Evolutionary conservation across 2,113 vertebrate species (phyloP).

Genomic region (Amblyornis subalaris): DNA sequence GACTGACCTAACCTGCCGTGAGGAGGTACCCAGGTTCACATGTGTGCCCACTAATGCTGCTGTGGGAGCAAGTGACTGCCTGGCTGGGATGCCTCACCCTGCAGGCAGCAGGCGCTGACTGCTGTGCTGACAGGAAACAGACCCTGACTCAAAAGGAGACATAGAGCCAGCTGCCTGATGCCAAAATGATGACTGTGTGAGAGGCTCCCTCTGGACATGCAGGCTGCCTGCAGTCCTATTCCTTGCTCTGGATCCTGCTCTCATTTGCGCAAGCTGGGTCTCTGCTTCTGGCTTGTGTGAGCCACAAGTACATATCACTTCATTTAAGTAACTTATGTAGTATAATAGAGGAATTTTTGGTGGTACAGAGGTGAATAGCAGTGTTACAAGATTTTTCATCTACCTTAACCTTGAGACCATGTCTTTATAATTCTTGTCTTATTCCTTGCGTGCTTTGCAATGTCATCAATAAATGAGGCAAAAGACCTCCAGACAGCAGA

Average conservation of each 20-base stretch:
- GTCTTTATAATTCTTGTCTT: background rate
- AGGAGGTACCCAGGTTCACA: background rate
- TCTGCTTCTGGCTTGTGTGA: background rate
- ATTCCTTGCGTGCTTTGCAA: background rate
- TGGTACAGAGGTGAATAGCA: background rate
- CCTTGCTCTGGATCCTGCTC: background rate
- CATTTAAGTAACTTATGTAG: background rate
- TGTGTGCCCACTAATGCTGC: fast-evolving
- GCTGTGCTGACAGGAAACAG: background rate
- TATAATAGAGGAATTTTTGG: background rate
- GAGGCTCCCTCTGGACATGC: background rate
- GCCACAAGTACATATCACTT: background rate
- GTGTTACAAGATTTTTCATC: background rate
- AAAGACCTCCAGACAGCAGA: background rate
- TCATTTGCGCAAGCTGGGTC: background rate
- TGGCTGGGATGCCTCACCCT: background rate
- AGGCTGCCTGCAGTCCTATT: background rate
- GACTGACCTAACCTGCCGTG: background rate
- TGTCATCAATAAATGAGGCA: background rate
- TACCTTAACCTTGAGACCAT: background rate
- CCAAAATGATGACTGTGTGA: background rate
- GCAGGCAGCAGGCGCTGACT: background rate
- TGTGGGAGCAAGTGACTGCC: background rate
- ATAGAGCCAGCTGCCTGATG: background rate
- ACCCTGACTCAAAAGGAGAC: fast-evolving